Conservation (phyloP, 1,140 invertebrate genomes). For the Physella acuta region DNA sequence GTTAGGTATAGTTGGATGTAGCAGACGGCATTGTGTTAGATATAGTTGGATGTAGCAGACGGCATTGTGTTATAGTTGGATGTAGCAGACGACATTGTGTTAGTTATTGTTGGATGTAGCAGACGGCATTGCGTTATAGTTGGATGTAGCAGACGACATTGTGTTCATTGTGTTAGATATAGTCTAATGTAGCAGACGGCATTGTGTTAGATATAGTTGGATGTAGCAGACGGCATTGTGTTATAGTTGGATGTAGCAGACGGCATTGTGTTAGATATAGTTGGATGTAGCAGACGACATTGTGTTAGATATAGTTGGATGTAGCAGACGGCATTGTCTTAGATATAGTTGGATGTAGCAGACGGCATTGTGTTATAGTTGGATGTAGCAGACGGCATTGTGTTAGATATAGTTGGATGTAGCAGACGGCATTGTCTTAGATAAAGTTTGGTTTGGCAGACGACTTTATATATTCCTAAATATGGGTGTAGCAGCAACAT, state of each 20-base stretch:
- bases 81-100: neutral
- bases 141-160: neutral
- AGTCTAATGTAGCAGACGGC: neutral
- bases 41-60: neutral
- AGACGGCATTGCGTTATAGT: neutral
- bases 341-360: too few species aligned
- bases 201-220: neutral
- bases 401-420: too few species aligned
- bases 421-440: too few species aligned
- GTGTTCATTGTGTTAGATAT: neutral
- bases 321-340: too few species aligned
- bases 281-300: neutral
- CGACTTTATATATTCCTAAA: too few species aligned
- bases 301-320: neutral
- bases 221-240: neutral
- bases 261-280: neutral
- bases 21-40: neutral
- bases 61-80: neutral
- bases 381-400: too few species aligned
- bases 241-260: neutral
- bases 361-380: too few species aligned
- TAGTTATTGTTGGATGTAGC: neutral
- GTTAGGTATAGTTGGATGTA: neutral
- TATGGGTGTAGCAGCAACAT: too few species aligned
- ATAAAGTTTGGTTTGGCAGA: too few species aligned